Conservation (phyloP, 2,888 invertebrate species). For the Cryptocephalus moraei region DNA sequence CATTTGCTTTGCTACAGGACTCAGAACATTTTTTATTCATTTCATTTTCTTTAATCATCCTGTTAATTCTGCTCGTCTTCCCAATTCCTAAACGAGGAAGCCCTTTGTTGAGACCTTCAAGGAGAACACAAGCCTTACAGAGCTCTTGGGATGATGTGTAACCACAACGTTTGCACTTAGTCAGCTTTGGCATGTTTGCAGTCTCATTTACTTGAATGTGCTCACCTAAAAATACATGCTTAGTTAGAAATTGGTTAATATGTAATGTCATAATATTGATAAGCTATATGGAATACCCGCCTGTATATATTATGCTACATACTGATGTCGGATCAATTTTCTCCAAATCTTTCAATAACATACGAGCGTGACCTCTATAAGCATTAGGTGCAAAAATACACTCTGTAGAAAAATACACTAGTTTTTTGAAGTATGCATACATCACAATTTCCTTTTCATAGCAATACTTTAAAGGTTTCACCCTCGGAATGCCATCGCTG, state of each 20-base stretch:
- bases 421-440: conserved; percentile 94
- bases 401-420: conserved; percentile 97
- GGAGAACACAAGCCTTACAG: conserved; percentile 92
- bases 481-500: conserved; percentile 78
- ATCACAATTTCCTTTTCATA: conserved; percentile 99
- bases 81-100: conserved; percentile 84
- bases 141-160: conserved; percentile 87
- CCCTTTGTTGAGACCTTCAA: conserved; percentile 93
- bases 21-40: conserved; percentile 15
- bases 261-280: not conserved
- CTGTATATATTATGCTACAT: conserved; percentile 90
- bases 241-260: too few relatives aligned
- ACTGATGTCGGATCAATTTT: conserved; percentile 85
- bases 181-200: conserved; percentile 70
- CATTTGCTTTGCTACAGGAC: not conserved
- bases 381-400: conserved; percentile 98
- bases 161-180: conserved; percentile 75
- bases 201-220: conserved; percentile 72
- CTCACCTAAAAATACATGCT: conserved; percentile 57
- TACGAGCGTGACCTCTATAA: conserved; percentile 84
- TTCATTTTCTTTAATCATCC: conserved; percentile 48
- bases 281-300: conserved; percentile 33
- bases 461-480: conserved; percentile 93
- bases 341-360: conserved; percentile 89
- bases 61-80: conserved; percentile 71